Conservation (phyloP, 2,888 invertebrate genomes). For the Lithophane leautieri region DNA sequence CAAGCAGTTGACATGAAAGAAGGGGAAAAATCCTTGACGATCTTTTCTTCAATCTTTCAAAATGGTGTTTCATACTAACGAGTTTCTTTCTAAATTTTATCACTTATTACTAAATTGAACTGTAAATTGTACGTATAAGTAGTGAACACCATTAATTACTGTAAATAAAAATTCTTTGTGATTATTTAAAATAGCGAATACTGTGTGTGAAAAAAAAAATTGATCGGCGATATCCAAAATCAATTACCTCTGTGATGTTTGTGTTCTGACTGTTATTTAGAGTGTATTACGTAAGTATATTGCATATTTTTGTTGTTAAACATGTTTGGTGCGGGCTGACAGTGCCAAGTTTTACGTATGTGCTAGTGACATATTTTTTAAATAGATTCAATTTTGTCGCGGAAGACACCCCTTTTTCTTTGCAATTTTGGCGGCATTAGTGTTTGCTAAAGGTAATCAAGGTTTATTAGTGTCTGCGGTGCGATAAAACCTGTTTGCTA, state of each 20-base stretch:
- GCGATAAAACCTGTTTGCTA: slow-evolving; percentile 63
- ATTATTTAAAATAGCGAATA: slow-evolving; percentile 70
- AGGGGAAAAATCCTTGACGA: slow-evolving; percentile 85
- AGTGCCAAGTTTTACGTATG: slow-evolving; percentile 59
- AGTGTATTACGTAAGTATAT: slow-evolving; percentile 88
- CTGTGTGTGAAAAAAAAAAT: slow-evolving; percentile 66
- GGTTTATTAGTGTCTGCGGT: slow-evolving; percentile 46
- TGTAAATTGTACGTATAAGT: slow-evolving; percentile 72
- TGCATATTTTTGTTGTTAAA: slow-evolving; percentile 80
- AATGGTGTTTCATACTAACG: slow-evolving; percentile 88
- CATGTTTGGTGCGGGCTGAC: slow-evolving; percentile 57
- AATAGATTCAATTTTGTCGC: slow-evolving; percentile 43
- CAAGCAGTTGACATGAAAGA: slow-evolving; percentile 78
- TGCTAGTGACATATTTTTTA: slow-evolving; percentile 35
- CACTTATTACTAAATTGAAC: slow-evolving; percentile 82
- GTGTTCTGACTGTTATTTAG: slow-evolving; percentile 84
- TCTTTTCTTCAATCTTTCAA: slow-evolving; percentile 87
- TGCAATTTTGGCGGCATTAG: slow-evolving; percentile 58
- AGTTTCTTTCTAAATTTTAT: slow-evolving; percentile 84
- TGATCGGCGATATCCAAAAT: slow-evolving; percentile 74
- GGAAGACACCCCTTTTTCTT: slow-evolving; percentile 58
- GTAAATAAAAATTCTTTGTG: slow-evolving; percentile 73
- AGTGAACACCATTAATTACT: slow-evolving; percentile 66
- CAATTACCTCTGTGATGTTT: slow-evolving; percentile 85
- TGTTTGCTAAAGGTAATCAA: slow-evolving; percentile 46